Percentiles rank a stretch among this genome's conserved stretches.
phyloP scores from a whole-genome alignment of 2,113 vertebrate genomes.

The Pardalotus punctatus region DNA sequence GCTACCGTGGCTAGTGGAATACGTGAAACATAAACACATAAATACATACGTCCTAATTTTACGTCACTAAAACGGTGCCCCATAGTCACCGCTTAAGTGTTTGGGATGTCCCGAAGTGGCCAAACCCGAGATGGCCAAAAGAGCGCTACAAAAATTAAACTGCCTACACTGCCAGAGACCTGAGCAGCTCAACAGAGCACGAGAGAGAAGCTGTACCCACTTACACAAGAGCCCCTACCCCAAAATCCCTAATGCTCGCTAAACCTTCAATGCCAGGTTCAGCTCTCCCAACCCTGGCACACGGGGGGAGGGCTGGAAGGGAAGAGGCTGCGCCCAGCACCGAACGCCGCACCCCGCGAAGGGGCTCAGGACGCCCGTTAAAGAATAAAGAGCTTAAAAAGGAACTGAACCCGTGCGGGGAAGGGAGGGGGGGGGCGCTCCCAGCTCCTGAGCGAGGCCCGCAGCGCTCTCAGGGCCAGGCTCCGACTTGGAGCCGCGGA shows the following conservation, averaged over 20 bases:
- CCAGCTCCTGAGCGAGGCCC: background rate
- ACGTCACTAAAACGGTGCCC: background rate
- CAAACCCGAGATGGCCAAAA: rapidly evolving
- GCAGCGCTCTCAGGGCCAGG: background rate
- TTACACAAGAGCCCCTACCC: background rate
- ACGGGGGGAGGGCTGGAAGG: rapidly evolving
- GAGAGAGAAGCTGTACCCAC: too few relatives aligned
- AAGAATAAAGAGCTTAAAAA: background rate
- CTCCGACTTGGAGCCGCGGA: background rate
- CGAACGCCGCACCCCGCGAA: too few relatives aligned
- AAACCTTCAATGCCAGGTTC: background rate
- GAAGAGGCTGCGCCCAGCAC: background rate
- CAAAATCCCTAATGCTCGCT: background rate
- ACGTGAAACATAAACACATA: background rate
- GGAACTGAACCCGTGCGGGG: background rate
- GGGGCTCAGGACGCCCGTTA: background rate
- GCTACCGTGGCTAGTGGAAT: background rate
- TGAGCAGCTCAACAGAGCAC: background rate
- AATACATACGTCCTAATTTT: rapidly evolving
- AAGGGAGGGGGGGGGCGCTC: background rate
- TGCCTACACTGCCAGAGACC: background rate
- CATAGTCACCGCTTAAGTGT: rapidly evolving
- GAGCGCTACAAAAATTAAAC: background rate
- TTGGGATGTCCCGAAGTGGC: rapidly evolving
- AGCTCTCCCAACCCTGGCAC: background rate